phyloP scores from a whole-genome alignment of 2,113 vertebrate species.

The Synchiropus splendidus region DNA sequence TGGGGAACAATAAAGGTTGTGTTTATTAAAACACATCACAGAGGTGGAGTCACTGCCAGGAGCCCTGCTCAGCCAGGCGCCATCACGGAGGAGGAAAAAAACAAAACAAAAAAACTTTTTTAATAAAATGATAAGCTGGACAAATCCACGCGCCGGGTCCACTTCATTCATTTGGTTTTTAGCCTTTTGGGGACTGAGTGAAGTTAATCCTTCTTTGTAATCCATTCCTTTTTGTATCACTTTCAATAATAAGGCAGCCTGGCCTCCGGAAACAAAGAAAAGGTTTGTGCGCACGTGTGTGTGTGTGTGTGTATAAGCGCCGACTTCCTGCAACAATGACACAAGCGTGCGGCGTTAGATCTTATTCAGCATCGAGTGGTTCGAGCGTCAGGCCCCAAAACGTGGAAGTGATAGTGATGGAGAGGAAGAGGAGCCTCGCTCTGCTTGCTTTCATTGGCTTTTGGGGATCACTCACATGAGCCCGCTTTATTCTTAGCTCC shows the following conservation, averaged over 20 bases:
- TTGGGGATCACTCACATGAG: constrained; percentile 37
- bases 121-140: constrained; percentile 47
- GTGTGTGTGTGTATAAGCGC: constrained; percentile 21
- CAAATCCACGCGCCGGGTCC: constrained; percentile 25
- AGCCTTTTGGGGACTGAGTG: constrained; percentile 11
- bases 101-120: constrained; percentile 39
- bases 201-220: constrained; percentile 29
- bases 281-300: constrained; percentile 1
- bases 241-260: constrained; percentile 19
- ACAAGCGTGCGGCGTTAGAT: constrained; percentile 25
- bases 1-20: constrained; percentile 55
- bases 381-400: constrained; percentile 25
- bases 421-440: constrained; percentile 45
- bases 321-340: constrained; percentile 49
- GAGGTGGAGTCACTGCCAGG: constrained; percentile 42
- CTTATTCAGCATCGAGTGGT: constrained; percentile 48
- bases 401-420: constrained; percentile 56
- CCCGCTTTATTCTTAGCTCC: constrained; percentile 44
- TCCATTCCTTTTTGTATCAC: constrained; percentile 33
- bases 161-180: constrained; percentile 22
- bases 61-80: constrained; percentile 34
- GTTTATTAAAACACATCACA: constrained; percentile 59
- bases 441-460: constrained; percentile 23
- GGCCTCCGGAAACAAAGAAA: constrained; percentile 9
- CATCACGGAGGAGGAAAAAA: constrained; percentile 34